Evolutionary conservation across 2,888 invertebrate species (phyloP).

Genomic region (Dendrolimus pini): DNA sequence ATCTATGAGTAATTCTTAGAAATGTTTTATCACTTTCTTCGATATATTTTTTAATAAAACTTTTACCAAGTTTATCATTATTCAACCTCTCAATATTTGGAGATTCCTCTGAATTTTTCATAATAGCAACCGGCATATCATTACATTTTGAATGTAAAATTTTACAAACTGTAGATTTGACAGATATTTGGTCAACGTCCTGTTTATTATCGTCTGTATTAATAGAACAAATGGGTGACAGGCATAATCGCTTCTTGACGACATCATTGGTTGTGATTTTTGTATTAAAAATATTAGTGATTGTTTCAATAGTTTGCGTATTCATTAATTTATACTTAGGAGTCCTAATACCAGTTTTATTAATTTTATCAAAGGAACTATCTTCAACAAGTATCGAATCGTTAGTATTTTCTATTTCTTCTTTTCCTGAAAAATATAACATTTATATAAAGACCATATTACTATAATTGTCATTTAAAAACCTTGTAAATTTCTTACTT

Average conservation of each 20-base stretch:
- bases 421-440: background rate
- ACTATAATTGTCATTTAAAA: background rate
- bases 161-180: too few relatives aligned
- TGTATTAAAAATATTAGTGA: slow-evolving; percentile 6
- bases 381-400: slow-evolving; percentile 3
- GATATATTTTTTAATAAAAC: background rate
- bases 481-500: background rate
- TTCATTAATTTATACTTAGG: slow-evolving; percentile 5
- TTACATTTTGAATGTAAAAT: too few relatives aligned
- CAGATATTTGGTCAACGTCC: too few relatives aligned
- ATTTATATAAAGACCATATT: background rate
- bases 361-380: slow-evolving; percentile 20
- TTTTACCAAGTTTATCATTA: background rate
- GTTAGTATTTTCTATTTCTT: background rate
- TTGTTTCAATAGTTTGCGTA: slow-evolving; percentile 10
- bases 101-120: too few relatives aligned
- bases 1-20: background rate
- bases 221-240: slow-evolving; percentile 41
- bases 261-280: slow-evolving; percentile 5
- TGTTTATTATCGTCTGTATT: slow-evolving; percentile 17
- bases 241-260: slow-evolving; percentile 26
- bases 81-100: too few relatives aligned
- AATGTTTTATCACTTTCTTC: background rate
- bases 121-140: too few relatives aligned
- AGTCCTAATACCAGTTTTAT: slow-evolving; percentile 16